A percentile compares a stretch with the other conserved stretches of the same genome.
These are phyloP conservation scores for Ooceraea biroi DNA, from an alignment of 1,140 invertebrate genomes.

Conservation along the genomic window DNA sequence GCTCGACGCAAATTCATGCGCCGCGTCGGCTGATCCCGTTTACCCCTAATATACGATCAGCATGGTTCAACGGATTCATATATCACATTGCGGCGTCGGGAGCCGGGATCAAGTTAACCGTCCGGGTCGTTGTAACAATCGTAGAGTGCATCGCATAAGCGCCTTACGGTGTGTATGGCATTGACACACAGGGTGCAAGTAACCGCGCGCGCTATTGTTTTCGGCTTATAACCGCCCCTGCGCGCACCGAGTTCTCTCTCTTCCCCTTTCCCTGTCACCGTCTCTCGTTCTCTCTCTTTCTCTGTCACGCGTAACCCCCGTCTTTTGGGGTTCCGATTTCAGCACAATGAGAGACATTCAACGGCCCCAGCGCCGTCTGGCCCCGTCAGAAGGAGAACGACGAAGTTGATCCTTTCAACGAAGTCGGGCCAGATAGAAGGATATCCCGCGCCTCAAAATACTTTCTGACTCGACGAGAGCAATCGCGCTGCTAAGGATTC, in stretches of 20 bases:
- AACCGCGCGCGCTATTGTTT: constrained; percentile 72
- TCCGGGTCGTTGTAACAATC: constrained; percentile 66
- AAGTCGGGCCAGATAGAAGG: constrained; percentile 46
- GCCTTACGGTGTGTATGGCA: constrained; percentile 73
- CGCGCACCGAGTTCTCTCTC: constrained; percentile 35
- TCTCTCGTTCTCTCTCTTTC: neutral
- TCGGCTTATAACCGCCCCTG: constrained; percentile 72
- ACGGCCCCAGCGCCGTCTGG: constrained; percentile 52
- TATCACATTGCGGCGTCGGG: constrained; percentile 63
- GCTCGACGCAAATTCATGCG: constrained; percentile 62
- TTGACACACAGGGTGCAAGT: constrained; percentile 74
- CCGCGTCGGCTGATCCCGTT: constrained; percentile 54
- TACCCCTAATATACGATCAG: constrained; percentile 69
- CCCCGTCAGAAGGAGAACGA: constrained; percentile 37
- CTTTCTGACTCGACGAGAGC: constrained; percentile 49
- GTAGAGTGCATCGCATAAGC: constrained; percentile 71
- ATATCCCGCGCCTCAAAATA: constrained; percentile 62
- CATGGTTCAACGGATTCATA: constrained; percentile 63
- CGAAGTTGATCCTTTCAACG: constrained; percentile 20
- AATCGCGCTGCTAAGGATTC: constrained; percentile 46
- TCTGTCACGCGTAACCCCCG: neutral
- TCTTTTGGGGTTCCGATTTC: constrained; percentile 63
- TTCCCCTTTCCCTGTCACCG: neutral
- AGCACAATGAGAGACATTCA: constrained; percentile 63
- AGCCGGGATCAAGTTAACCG: constrained; percentile 73